Evolutionary conservation across 2,113 vertebrate species (phyloP).

Genomic region (Proteles cristata): DNA sequence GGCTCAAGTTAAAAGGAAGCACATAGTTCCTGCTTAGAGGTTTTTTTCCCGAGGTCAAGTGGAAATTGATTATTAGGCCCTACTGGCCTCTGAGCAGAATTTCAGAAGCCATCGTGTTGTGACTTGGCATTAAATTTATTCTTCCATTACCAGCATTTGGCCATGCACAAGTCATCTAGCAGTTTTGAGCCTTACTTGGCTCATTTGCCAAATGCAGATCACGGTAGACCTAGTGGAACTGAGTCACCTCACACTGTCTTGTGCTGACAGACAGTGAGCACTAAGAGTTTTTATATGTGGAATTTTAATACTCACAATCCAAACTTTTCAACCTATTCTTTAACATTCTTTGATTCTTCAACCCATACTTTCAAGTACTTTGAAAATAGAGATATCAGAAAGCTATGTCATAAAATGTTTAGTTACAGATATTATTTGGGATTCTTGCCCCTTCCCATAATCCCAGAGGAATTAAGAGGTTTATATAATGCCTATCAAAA

Average conservation of each 20-base stretch:
- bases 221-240: not conserved
- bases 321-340: not conserved
- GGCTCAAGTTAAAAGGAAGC: slow-evolving; percentile 35
- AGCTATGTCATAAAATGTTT: not conserved
- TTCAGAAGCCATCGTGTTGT: slow-evolving; percentile 16
- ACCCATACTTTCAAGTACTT: not conserved
- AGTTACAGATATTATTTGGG: not conserved
- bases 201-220: not conserved
- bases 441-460: not conserved
- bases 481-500: not conserved
- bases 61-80: not conserved
- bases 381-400: not conserved
- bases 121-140: not conserved
- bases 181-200: not conserved
- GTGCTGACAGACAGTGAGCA: not conserved
- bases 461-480: not conserved
- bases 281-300: not conserved
- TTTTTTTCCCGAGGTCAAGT: not conserved
- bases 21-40: not conserved
- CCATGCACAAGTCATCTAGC: not conserved
- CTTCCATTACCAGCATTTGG: not conserved
- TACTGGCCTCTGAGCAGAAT: not conserved
- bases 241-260: not conserved
- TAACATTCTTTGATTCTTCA: not conserved
- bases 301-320: not conserved